Conservation (phyloP, 2,888 invertebrate genomes). For the Drosophila lacicola region DNA sequence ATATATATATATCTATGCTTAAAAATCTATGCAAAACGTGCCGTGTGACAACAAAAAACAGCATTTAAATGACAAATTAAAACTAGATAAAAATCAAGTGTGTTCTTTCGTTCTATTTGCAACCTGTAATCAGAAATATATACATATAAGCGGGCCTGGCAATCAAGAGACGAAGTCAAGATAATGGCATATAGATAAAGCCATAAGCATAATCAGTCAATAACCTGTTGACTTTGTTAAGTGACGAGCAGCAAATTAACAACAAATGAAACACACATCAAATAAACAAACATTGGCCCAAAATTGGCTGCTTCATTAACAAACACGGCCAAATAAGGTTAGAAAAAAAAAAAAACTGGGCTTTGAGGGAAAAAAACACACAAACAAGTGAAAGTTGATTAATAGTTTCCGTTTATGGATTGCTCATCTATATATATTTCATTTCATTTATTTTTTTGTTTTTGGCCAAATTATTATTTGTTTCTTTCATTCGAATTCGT, state of each 20-base stretch:
- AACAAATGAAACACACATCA: conserved; percentile 1
- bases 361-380: conserved; percentile 15
- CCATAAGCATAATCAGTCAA: conserved; percentile 47
- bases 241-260: conserved; percentile 17
- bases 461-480: conserved; percentile 36
- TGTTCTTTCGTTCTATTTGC: conserved; percentile 12
- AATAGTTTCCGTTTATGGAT: conserved; percentile 72
- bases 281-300: conserved; percentile 13
- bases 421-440: conserved; percentile 14
- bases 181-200: conserved; percentile 39
- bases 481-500: conserved; percentile 24
- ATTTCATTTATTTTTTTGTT: background rate
- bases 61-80: conserved; percentile 43
- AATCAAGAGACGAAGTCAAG: conserved; percentile 31
- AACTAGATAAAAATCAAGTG: conserved; percentile 24
- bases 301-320: conserved; percentile 35
- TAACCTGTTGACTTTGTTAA: conserved; percentile 43
- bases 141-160: background rate
- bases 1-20: background rate
- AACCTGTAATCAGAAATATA: conserved; percentile 25
- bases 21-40: background rate
- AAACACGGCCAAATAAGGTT: conserved; percentile 21
- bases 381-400: conserved; percentile 73
- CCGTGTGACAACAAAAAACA: background rate
- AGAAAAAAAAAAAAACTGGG: conserved; percentile 2